Evolutionary conservation across 2,888 invertebrate species (phyloP).

Genomic region (Oxycera nigricornis): DNA sequence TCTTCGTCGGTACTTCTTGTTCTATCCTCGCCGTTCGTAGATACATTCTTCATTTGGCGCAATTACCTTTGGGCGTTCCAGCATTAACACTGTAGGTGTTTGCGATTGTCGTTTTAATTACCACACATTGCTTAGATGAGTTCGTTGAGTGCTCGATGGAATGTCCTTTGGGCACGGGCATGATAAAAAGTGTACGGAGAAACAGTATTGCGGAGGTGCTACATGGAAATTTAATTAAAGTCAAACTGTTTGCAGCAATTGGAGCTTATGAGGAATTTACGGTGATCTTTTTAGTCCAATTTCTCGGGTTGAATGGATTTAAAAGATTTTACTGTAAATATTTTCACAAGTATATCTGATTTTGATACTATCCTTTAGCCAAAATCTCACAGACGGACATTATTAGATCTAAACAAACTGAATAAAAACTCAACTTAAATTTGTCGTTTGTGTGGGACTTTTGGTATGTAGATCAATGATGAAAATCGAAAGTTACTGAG

Average conservation of each 20-base stretch:
- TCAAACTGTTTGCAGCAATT: too few species aligned
- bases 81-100: background rate
- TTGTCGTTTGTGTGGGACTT: background rate
- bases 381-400: too few species aligned
- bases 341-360: too few species aligned
- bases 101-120: background rate
- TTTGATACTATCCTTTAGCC: too few species aligned
- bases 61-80: background rate
- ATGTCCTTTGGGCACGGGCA: background rate
- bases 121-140: background rate
- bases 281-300: too few species aligned
- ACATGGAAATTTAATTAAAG: background rate
- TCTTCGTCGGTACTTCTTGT: background rate
- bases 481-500: background rate
- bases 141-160: background rate
- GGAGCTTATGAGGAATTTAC: too few species aligned
- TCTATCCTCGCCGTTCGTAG: background rate
- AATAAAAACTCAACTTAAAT: too few species aligned
- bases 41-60: background rate
- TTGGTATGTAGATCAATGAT: constrained; percentile 1
- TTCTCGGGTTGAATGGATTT: too few species aligned
- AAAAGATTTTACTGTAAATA: too few species aligned
- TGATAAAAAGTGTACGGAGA: background rate
- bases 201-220: background rate
- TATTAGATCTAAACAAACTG: too few species aligned